Evolutionary conservation across 2,888 invertebrate genomes (phyloP).

Genomic region (Trileptium ribeirensis): DNA sequence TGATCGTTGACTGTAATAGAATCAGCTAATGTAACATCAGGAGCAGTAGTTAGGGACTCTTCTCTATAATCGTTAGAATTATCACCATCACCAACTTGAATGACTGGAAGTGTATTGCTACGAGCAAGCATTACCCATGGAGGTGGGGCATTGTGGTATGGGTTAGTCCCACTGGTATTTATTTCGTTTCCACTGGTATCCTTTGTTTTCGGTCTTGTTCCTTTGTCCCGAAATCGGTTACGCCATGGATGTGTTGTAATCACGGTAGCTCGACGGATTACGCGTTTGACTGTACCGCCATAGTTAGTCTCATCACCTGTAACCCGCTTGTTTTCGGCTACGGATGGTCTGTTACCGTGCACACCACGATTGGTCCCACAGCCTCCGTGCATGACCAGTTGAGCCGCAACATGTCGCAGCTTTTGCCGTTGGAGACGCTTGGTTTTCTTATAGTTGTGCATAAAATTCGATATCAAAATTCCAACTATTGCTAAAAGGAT

Average conservation of each 20-base stretch:
- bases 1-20: too few species aligned
- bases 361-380: not conserved
- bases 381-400: not conserved
- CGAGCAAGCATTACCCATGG: too few species aligned
- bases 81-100: too few species aligned
- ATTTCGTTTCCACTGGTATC: too few species aligned
- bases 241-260: not conserved
- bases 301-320: not conserved
- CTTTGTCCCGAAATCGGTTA: not conserved
- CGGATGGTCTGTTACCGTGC: not conserved
- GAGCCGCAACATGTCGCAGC: not conserved
- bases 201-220: too few species aligned
- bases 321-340: not conserved
- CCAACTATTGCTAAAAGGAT: constrained; percentile 1
- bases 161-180: too few species aligned
- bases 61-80: too few species aligned
- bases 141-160: too few species aligned
- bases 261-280: not conserved
- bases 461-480: not conserved
- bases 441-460: not conserved
- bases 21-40: too few species aligned
- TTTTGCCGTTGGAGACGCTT: not conserved
- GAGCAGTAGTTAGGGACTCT: too few species aligned
- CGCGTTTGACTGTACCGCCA: too few species aligned
- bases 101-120: too few species aligned